These are phyloP conservation scores for Galago senegalensis DNA, from an alignment of 2,797 vertebrate species.

Conservation along the genomic window DNA sequence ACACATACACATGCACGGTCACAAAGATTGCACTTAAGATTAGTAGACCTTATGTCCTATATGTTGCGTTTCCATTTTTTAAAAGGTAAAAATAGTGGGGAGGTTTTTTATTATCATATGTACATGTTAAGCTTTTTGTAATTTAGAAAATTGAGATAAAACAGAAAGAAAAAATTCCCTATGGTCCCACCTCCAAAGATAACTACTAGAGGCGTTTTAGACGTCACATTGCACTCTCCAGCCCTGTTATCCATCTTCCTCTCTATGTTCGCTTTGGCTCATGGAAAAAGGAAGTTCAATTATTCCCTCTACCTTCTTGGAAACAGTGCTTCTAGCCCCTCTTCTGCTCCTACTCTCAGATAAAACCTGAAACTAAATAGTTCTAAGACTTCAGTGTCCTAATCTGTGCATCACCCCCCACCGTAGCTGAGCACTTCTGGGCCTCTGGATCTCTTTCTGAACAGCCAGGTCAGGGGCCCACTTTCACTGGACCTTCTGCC, in stretches of 20 bases:
- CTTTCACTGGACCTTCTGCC: conserved; percentile 5
- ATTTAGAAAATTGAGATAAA: conserved; percentile 56
- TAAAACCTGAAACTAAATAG: conserved; percentile 32
- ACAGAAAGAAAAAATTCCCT: conserved; percentile 28
- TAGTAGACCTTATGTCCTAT: not conserved
- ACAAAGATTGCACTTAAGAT: not conserved
- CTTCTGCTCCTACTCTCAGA: conserved; percentile 18
- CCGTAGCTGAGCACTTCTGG: not conserved
- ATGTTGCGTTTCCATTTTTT: conserved; percentile 31
- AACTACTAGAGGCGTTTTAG: not conserved
- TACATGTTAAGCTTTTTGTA: not conserved
- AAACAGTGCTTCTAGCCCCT: conserved; percentile 28
- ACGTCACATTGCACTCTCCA: not conserved
- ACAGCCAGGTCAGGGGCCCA: not conserved
- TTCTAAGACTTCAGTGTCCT: not conserved
- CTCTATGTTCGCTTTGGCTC: not conserved
- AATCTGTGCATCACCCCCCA: not conserved
- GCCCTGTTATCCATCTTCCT: not conserved
- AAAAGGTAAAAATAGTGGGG: not conserved
- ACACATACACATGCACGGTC: not conserved
- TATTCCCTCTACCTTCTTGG: conserved; percentile 6
- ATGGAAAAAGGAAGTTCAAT: not conserved
- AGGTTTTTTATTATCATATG: not conserved
- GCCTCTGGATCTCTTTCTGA: conserved; percentile 17
- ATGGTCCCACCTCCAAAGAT: not conserved